Conservation (phyloP, 2,113 vertebrate species). For the Eidolon helvum region DNA sequence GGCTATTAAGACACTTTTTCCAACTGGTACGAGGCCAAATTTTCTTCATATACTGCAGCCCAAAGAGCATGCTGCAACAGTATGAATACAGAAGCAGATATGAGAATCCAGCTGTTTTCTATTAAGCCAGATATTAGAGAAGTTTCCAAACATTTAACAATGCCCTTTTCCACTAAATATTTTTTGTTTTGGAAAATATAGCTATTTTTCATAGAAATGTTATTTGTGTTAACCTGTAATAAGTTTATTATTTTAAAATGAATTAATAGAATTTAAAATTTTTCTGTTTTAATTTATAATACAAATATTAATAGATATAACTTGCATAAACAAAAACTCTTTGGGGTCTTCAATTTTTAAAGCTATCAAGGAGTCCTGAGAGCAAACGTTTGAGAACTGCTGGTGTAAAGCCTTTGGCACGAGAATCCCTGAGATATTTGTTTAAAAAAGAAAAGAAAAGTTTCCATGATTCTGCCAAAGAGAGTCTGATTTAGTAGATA, state of each 20-base stretch:
- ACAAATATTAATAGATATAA: background rate
- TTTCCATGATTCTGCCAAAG: background rate
- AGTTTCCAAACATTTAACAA: background rate
- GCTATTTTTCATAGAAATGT: background rate
- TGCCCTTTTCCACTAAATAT: background rate
- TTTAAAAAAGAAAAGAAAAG: background rate
- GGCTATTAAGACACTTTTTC: background rate
- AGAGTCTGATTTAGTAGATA: background rate
- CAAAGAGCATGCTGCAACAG: background rate
- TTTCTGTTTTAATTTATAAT: background rate
- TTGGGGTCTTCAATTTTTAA: background rate
- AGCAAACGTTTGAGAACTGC: background rate
- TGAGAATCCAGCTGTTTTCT: background rate
- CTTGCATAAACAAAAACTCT: background rate
- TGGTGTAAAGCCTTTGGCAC: background rate
- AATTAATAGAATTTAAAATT: background rate
- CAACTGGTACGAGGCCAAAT: background rate
- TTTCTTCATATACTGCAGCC: background rate
- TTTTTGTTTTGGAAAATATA: background rate
- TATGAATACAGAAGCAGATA: background rate
- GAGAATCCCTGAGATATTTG: background rate
- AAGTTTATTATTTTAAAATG: background rate
- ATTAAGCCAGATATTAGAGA: background rate
- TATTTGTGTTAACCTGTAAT: background rate
- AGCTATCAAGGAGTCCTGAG: background rate